These are phyloP conservation scores for Artibeus lituratus DNA, from an alignment of 2,797 vertebrate genomes.

Conservation along the genomic window DNA sequence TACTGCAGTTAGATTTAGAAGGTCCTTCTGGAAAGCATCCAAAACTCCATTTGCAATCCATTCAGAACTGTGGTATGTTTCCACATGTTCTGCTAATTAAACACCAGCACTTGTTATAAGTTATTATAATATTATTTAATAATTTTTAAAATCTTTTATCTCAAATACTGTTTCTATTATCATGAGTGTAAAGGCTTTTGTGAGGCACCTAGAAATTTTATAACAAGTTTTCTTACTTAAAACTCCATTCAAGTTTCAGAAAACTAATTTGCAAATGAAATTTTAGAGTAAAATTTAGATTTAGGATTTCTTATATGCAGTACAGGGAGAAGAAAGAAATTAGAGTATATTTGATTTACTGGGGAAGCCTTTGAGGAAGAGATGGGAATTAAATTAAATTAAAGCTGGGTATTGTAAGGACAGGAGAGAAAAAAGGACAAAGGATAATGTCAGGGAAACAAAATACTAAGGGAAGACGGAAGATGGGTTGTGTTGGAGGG, in stretches of 20 bases:
- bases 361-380: neutral
- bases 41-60: neutral
- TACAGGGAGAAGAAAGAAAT: slow-evolving; percentile 14
- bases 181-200: slow-evolving; percentile 1
- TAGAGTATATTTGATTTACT: neutral
- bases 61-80: neutral
- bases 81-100: neutral
- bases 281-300: slow-evolving; percentile 35
- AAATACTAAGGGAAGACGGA: neutral
- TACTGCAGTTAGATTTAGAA: too few species aligned
- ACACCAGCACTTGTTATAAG: neutral
- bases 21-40: too few species aligned
- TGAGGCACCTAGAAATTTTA: neutral
- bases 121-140: neutral
- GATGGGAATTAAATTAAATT: neutral
- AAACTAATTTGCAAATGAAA: slow-evolving; percentile 7
- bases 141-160: neutral
- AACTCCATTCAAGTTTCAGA: slow-evolving; percentile 19
- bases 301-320: neutral
- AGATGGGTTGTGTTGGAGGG: too few species aligned
- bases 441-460: neutral
- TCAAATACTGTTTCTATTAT: neutral
- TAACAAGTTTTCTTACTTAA: slow-evolving; percentile 26
- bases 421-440: neutral
- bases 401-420: neutral